A percentile compares a stretch with the other conserved stretches of the same genome.
Conservation (phyloP, 2,888 invertebrate genomes). For the Acrocyrtus sp. region DNA sequence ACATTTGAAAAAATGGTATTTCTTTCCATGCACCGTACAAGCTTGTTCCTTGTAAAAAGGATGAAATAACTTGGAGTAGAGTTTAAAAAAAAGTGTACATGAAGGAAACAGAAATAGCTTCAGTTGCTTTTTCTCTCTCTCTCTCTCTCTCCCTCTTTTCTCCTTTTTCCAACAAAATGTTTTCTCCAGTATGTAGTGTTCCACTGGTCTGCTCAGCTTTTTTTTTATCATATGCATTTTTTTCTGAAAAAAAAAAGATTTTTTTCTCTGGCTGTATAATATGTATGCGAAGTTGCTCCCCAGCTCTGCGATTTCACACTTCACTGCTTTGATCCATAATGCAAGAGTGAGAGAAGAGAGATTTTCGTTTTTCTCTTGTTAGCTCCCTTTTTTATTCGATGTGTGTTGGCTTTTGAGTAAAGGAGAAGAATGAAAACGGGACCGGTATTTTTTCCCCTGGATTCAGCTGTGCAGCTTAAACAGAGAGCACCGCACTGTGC, state of each 20-base stretch:
- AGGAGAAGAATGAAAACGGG: neutral
- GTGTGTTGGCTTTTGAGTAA: neutral
- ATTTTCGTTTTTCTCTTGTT: too few relatives aligned
- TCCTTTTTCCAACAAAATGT: slow-evolving; percentile 3
- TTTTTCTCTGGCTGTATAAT: slow-evolving; percentile 30
- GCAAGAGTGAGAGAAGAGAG: slow-evolving; percentile 58
- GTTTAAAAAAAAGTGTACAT: neutral
- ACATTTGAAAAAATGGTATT: neutral
- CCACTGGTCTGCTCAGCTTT: slow-evolving; percentile 3
- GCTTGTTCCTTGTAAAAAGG: too few relatives aligned
- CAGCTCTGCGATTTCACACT: slow-evolving; percentile 64
- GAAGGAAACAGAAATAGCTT: neutral
- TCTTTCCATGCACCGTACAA: too few relatives aligned
- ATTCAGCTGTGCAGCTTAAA: too few relatives aligned
- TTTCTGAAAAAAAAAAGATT: too few relatives aligned
- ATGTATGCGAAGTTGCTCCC: slow-evolving; percentile 56
- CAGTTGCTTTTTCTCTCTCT: neutral
- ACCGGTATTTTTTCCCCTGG: too few relatives aligned
- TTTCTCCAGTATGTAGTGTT: neutral
- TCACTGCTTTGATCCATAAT: slow-evolving; percentile 64
- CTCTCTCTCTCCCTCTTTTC: neutral
- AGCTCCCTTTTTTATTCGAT: neutral
- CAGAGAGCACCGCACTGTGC: too few relatives aligned
- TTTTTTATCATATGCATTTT: slow-evolving; percentile 16
- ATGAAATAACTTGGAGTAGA: neutral